Base-by-base conservation (phyloP, 2,888 invertebrate species). In the Amphimallon solstitiale region DNA sequence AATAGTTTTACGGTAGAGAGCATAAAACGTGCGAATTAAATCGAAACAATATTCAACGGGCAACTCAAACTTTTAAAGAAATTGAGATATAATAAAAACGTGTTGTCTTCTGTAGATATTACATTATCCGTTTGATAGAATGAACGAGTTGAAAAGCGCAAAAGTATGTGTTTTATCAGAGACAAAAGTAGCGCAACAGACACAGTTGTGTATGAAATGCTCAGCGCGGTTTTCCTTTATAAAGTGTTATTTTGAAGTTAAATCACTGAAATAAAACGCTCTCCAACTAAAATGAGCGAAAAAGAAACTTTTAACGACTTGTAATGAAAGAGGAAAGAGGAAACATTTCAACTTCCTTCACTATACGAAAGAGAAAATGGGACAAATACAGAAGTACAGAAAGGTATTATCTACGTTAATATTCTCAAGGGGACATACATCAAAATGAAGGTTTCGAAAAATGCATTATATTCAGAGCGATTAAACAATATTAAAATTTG, bases 241-340 rank as follows among this genome's bases (percentile, higher is more conserved):
- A 70, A 68, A 72, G 68, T 71, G 73, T 70, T 71, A 70, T 72
- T 71, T 68, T 68, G 63, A 67, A 73, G 71, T 70, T 71, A 73
- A 74, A 73, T 73, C 74, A 71, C 71, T 68, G 73, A 70, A 72
- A 73, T 71, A 71, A 73, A 74, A 73, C 68, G 69, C 68, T 70
- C 63, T 66, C 61, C 67, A 60, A 66, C 62, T 68, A 63, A 65
- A 70, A 66, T 54, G 69, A 51, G 65, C 69, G 69, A 69, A 72
- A 74, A 72, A 70, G 72, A 74, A 74, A 73, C 73, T 74, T 74
- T 74, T 74, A 74, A 74, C 73, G 73, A 73, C 69, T 54, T 65
- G 71, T 73, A 74, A 74, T 74, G 74, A 74, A 73, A 59, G 73
- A 73, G 72, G 71, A 74, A 73, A 59, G 73, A 73, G 72, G 71